Evolutionary conservation across 2,113 vertebrate species (phyloP).

Genomic region (Cathartes aura): DNA sequence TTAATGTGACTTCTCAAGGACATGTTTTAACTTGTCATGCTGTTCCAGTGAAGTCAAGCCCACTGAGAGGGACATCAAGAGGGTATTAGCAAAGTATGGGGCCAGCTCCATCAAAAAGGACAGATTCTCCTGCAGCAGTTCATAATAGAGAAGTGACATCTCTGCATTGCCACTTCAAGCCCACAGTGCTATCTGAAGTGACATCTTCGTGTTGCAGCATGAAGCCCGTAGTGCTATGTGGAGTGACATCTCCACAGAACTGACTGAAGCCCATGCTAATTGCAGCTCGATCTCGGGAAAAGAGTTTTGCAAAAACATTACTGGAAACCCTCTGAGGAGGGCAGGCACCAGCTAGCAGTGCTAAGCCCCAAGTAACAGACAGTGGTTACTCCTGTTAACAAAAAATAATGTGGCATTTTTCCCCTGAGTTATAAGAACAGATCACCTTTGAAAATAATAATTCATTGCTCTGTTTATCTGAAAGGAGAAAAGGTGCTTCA

Average conservation of each 20-base stretch:
- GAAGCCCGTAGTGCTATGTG: background rate
- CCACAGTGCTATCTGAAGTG: conserved; percentile 28
- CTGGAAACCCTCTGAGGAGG: background rate
- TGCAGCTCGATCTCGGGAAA: background rate
- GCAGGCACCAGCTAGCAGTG: background rate
- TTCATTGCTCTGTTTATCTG: background rate
- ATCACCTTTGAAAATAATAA: background rate
- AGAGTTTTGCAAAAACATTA: background rate
- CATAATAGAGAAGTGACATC: conserved; percentile 31
- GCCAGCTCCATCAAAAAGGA: conserved; percentile 32
- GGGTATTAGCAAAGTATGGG: background rate
- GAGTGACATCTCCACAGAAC: conserved; percentile 34
- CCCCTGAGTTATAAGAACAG: background rate
- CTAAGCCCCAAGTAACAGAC: background rate
- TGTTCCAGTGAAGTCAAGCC: conserved; percentile 30
- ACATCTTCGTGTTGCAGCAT: conserved; percentile 25
- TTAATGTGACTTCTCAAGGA: conserved; percentile 50
- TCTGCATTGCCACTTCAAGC: conserved; percentile 23
- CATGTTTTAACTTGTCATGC: conserved; percentile 46
- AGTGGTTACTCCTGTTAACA: background rate
- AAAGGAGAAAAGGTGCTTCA: background rate
- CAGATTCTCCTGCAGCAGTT: conserved; percentile 11
- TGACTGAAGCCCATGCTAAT: conserved; percentile 35
- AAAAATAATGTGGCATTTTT: background rate
- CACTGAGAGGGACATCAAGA: conserved; percentile 20